Percentiles rank a stretch among this genome's conserved stretches.
Conservation (phyloP, 2,888 invertebrate species). For the Hipparchia sbordonii region DNA sequence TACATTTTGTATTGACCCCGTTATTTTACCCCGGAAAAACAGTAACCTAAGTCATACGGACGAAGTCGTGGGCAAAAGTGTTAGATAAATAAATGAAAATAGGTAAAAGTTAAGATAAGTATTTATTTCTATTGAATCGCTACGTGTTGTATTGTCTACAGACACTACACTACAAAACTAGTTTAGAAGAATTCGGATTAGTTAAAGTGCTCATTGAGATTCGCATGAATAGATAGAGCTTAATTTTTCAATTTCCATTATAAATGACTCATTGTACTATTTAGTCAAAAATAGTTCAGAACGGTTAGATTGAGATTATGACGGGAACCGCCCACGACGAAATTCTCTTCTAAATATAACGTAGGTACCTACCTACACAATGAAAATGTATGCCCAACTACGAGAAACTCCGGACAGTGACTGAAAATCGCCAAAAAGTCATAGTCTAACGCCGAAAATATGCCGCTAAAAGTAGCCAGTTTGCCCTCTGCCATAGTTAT, state of each 20-base stretch:
- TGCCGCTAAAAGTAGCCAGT: no score
- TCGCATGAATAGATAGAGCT: neutral
- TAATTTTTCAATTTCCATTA: slow-evolving; percentile 16
- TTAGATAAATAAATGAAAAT: no score
- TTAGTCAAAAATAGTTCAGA: slow-evolving; percentile 30
- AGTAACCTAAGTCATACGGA: no score
- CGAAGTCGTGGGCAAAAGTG: no score
- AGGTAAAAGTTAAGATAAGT: no score
- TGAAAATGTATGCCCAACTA: slow-evolving; percentile 41
- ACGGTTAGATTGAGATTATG: slow-evolving; percentile 43
- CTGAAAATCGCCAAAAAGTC: no score
- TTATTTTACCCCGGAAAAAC: no score
- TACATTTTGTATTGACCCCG: no score
- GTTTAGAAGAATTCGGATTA: neutral
- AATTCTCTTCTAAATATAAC: slow-evolving; percentile 44
- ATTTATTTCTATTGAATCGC: no score
- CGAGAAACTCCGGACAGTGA: neutral
- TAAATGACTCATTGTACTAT: slow-evolving; percentile 24
- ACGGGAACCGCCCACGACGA: slow-evolving; percentile 51
- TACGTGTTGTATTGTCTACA: no score
- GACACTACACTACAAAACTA: neutral
- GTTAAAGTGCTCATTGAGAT: neutral
- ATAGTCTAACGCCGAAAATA: no score
- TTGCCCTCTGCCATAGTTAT: no score
- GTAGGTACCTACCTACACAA: slow-evolving; percentile 43